Evolutionary conservation across 2,797 vertebrate species (phyloP).

Genomic region (Enteromius trimaculatus): DNA sequence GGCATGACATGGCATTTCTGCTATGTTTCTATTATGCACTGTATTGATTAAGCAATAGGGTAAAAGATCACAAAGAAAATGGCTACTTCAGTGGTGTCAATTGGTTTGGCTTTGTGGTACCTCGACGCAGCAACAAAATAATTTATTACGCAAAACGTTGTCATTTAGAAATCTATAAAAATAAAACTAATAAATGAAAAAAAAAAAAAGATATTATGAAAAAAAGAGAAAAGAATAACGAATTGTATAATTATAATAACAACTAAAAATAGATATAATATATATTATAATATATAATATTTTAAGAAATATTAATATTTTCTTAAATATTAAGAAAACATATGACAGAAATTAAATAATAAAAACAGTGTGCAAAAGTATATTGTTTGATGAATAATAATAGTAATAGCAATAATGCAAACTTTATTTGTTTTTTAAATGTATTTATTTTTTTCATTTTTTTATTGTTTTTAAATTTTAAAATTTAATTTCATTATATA

Average conservation of each 20-base stretch:
- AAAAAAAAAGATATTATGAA: neutral
- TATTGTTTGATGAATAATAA: neutral
- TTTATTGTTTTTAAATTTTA: too few species aligned
- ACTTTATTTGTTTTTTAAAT: neutral
- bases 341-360: neutral
- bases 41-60: neutral
- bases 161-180: neutral
- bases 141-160: neutral
- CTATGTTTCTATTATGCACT: neutral
- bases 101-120: neutral
- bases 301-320: too few species aligned
- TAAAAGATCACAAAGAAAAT: neutral
- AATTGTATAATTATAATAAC: neutral
- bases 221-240: neutral
- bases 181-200: neutral
- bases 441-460: too few species aligned
- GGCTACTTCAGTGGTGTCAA: neutral
- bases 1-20: slow-evolving; percentile 6
- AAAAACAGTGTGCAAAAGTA: neutral
- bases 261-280: neutral
- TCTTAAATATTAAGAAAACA: too few species aligned
- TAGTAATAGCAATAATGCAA: neutral
- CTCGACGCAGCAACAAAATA: neutral
- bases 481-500: neutral
- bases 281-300: neutral